Percentiles rank a stretch among this genome's conserved stretches.
phyloP scores from a whole-genome alignment of 2,888 invertebrate species.

The Synanthedon andrenaeformis region DNA sequence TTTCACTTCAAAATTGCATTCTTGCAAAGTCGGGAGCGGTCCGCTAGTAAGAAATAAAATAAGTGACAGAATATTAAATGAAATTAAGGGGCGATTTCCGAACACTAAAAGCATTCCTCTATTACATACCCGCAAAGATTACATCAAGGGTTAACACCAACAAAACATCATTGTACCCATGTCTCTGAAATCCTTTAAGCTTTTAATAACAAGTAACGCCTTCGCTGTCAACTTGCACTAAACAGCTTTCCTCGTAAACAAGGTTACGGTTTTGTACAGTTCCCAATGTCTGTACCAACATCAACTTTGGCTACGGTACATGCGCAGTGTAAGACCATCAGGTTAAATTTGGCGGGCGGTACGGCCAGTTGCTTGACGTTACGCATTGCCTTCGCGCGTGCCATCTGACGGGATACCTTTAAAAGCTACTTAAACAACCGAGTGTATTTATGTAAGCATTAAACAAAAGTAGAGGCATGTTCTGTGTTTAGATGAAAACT shows the following conservation, averaged over 20 bases:
- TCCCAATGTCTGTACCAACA: conserved; percentile 8
- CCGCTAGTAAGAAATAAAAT: too few relatives aligned
- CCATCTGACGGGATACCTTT: conserved; percentile 17
- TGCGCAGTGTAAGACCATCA: conserved; percentile 35
- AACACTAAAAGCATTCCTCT: too few relatives aligned
- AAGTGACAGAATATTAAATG: too few relatives aligned
- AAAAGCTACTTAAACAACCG: conserved; percentile 36
- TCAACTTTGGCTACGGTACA: conserved; percentile 20
- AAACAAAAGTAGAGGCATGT: conserved; percentile 49
- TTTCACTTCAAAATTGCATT: too few relatives aligned
- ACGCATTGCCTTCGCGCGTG: conserved; percentile 29
- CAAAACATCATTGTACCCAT: neutral
- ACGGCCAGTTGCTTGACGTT: conserved; percentile 40
- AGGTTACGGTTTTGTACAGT: neutral
- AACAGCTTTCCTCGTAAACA: neutral
- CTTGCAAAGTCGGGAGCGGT: too few relatives aligned
- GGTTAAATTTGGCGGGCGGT: conserved; percentile 15
- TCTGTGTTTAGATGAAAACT: conserved; percentile 50
- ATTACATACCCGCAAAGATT: too few relatives aligned
- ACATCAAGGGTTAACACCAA: too few relatives aligned
- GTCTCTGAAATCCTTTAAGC: neutral
- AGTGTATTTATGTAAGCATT: conserved; percentile 62
- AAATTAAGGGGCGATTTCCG: too few relatives aligned
- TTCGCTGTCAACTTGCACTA: conserved; percentile 1
- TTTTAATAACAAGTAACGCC: conserved; percentile 1